Evolutionary conservation across 2,888 invertebrate genomes (phyloP).

Genomic region (Sympetrum striolatum): DNA sequence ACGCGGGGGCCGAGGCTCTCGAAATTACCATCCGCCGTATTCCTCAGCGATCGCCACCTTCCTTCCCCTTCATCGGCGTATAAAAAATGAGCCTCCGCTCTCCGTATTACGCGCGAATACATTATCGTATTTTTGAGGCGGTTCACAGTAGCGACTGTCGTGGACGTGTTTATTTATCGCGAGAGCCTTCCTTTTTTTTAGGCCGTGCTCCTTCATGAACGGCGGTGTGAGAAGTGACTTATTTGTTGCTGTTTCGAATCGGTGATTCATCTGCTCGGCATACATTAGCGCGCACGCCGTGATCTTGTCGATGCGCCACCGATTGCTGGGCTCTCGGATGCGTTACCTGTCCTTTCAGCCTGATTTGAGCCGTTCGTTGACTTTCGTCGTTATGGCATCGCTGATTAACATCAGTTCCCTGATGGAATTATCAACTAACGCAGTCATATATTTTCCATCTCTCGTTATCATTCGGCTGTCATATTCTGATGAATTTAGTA

Average conservation of each 20-base stretch:
- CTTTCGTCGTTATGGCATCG: no score
- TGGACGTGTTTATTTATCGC: not conserved
- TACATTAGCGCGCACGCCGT: not conserved
- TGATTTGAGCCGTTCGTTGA: no score
- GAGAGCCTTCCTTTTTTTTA: not conserved
- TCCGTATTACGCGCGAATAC: not conserved
- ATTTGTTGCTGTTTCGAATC: not conserved
- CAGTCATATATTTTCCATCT: no score
- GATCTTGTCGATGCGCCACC: not conserved
- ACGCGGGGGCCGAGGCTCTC: not conserved
- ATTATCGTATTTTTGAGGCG: not conserved
- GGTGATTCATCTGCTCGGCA: not conserved
- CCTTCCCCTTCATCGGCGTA: not conserved
- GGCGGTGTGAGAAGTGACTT: not conserved
- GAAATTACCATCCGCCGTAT: constrained; percentile 23
- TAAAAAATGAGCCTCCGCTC: not conserved
- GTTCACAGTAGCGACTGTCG: not conserved
- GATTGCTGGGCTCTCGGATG: no score
- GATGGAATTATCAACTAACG: no score
- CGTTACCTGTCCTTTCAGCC: no score
- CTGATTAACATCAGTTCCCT: no score
- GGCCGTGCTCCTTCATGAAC: not conserved
- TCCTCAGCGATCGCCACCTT: not conserved
- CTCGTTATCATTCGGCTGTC: no score
- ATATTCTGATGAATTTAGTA: no score